Evolutionary conservation across 2,797 vertebrate genomes (phyloP).

Genomic region (Setipinna tenuifilis): DNA sequence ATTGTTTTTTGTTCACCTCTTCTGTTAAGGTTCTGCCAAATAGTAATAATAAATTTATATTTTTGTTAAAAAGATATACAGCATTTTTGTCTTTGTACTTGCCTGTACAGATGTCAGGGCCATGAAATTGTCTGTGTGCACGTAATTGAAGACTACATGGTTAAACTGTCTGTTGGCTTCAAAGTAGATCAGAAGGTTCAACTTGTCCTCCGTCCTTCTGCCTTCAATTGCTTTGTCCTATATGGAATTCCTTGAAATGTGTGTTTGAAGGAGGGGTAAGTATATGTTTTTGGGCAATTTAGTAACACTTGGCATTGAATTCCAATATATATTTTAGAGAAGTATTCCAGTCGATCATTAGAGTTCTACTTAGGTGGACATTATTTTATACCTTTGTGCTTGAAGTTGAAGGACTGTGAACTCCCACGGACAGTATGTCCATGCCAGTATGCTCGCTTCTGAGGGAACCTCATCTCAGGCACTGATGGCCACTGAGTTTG

Average conservation of each 20-base stretch:
- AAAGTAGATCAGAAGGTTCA: neutral
- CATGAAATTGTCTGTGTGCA: neutral
- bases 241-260: neutral
- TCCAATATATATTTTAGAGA: neutral
- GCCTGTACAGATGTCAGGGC: neutral
- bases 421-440: neutral
- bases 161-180: neutral
- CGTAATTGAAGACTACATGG: neutral
- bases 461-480: neutral
- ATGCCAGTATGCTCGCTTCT: neutral
- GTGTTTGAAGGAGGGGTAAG: neutral
- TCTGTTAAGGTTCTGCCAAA: neutral
- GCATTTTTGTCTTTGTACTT: neutral
- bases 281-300: neutral
- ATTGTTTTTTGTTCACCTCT: neutral
- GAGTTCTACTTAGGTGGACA: neutral
- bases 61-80: neutral
- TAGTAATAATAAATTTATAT: neutral
- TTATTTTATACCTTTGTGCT: neutral
- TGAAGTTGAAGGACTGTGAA: neutral
- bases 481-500: constrained; percentile 16
- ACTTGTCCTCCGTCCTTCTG: neutral
- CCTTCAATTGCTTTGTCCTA: neutral
- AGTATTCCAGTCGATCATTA: neutral
- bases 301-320: neutral